Percentiles rank a stretch among this genome's conserved stretches.
Conservation (phyloP, 2,888 invertebrate genomes). For the Drosophila crucigera region DNA sequence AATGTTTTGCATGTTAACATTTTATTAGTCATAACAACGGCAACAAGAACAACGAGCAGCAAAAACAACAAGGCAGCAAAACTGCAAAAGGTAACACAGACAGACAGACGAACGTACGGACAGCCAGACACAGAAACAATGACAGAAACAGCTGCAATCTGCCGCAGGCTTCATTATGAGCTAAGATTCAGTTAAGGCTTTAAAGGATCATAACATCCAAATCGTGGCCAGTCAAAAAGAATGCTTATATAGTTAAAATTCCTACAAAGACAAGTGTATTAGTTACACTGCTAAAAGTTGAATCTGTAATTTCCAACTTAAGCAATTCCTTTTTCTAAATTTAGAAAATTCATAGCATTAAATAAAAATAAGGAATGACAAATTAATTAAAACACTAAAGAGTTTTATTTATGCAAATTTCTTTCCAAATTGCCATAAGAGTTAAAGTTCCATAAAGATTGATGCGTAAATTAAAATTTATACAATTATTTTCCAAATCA, state of each 20-base stretch:
- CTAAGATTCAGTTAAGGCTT: slow-evolving; percentile 14
- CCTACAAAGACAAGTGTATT: neutral
- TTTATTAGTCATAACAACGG: slow-evolving; percentile 82
- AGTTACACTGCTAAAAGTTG: neutral
- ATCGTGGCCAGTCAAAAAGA: slow-evolving; percentile 32
- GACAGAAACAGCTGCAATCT: slow-evolving; percentile 39
- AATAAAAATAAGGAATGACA: neutral
- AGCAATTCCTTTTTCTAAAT: neutral
- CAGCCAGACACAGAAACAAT: slow-evolving; percentile 5
- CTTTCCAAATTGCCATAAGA: neutral
- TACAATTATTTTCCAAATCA: neutral
- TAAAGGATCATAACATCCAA: slow-evolving; percentile 43
- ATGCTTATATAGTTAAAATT: neutral
- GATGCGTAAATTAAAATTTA: neutral
- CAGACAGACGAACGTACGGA: slow-evolving; percentile 3
- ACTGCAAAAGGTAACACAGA: slow-evolving; percentile 27
- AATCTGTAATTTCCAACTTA: neutral
- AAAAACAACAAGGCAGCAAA: slow-evolving; percentile 28
- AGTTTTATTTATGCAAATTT: neutral
- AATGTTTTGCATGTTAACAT: slow-evolving; percentile 82
- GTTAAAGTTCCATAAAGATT: neutral
- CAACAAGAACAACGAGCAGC: slow-evolving; percentile 41
- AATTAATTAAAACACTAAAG: neutral
- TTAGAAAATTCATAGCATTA: neutral
- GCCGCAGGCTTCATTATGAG: slow-evolving; percentile 55